These are phyloP conservation scores for Octonoba sinensis DNA, from an alignment of 2,888 invertebrate genomes.

Conservation along the genomic window DNA sequence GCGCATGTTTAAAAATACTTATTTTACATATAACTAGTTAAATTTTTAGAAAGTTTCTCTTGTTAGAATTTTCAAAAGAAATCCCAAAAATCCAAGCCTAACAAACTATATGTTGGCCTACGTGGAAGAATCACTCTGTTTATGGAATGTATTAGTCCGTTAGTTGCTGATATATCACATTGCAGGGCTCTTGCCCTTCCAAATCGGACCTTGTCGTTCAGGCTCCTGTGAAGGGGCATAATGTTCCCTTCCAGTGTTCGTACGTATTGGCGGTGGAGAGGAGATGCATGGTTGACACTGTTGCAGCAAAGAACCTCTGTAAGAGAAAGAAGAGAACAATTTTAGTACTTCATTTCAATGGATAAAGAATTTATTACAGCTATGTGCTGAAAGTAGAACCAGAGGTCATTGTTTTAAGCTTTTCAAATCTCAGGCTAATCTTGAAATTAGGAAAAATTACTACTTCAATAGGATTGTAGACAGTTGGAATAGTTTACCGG, in stretches of 20 bases:
- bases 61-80: neutral
- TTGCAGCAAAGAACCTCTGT: constrained; percentile 68
- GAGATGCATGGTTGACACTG: constrained; percentile 70
- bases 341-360: neutral
- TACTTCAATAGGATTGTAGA: no score
- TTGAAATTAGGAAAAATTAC: no score
- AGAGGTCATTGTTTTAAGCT: no score
- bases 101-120: constrained; percentile 16
- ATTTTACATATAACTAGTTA: no score
- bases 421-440: no score
- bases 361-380: neutral
- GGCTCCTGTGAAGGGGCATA: constrained; percentile 69
- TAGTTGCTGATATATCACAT: constrained; percentile 70
- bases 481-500: no score
- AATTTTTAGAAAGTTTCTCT: no score
- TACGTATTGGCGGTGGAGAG: constrained; percentile 70
- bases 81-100: constrained; percentile 47
- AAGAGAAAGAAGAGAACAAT: neutral
- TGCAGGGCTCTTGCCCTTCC: constrained; percentile 69
- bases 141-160: constrained; percentile 71
- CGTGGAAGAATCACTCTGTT: constrained; percentile 68
- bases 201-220: constrained; percentile 69
- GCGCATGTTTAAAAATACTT: no score
- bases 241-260: constrained; percentile 70
- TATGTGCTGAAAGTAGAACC: no score